Percentiles rank a stretch among this genome's conserved stretches.
phyloP scores from a whole-genome alignment of 2,113 vertebrate genomes.

The Genyomyrus donnyi region DNA sequence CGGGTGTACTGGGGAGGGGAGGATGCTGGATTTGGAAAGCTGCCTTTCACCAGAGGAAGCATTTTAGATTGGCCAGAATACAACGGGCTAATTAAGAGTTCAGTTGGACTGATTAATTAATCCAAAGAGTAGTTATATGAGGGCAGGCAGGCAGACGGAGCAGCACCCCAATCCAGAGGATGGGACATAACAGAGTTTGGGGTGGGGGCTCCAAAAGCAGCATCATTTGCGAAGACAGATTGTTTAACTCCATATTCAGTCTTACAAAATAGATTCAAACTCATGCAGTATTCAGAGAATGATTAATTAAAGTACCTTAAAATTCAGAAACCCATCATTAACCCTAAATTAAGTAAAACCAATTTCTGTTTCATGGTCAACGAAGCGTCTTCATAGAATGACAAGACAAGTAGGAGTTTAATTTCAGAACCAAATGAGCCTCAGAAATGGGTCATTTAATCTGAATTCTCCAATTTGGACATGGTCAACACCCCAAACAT shows the following conservation, averaged over 20 bases:
- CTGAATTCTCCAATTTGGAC: neutral
- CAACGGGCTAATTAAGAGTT: neutral
- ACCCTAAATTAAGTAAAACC: constrained; percentile 9
- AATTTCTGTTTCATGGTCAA: neutral
- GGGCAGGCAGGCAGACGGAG: neutral
- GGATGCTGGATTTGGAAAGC: neutral
- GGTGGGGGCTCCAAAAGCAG: neutral
- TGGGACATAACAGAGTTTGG: neutral
- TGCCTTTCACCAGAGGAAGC: neutral
- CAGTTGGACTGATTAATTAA: neutral
- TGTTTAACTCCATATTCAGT: neutral
- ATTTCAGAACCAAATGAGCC: constrained; percentile 3
- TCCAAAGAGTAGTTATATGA: neutral
- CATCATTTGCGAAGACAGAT: neutral
- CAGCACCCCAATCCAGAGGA: neutral
- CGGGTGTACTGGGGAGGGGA: neutral
- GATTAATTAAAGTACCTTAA: neutral
- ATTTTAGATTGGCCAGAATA: neutral
- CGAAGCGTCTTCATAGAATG: neutral
- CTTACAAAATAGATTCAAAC: neutral
- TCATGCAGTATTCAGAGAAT: neutral
- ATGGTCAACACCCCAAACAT: neutral
- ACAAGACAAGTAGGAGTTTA: neutral
- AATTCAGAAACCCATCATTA: neutral
- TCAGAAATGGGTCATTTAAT: constrained; percentile 2